These are phyloP conservation scores for Macaca fascicularis DNA, from an alignment of 2,113 vertebrate species.

Conservation along the genomic window T2T-MFA8v1.1 NC_088376.1:197813001-197813500, in stretches of 20 bases:
- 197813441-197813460: not conserved
- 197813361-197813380: not conserved
- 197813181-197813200: not conserved
- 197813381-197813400: not conserved
- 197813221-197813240: not conserved
- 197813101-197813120: not conserved
- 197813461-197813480: not conserved
- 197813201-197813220: not conserved
- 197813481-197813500: not conserved
- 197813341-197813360: not conserved
- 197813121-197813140: conserved; percentile 15
- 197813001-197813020: conserved; percentile 28
- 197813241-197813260: not conserved
- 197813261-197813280: not conserved
- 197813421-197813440: not conserved
- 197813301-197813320: not conserved
- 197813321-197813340: not conserved
- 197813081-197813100: conserved; percentile 35
- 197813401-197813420: not conserved
- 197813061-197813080: conserved; percentile 27
- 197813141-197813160: conserved; percentile 39
- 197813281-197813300: not conserved
- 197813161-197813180: not conserved
- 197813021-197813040: conserved; percentile 53
- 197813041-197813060: conserved; percentile 56